Evolutionary conservation across 2,113 vertebrate genomes (phyloP), one percentile per base, ranked within the genome.

Genomic region (Etia nguti): DNA sequence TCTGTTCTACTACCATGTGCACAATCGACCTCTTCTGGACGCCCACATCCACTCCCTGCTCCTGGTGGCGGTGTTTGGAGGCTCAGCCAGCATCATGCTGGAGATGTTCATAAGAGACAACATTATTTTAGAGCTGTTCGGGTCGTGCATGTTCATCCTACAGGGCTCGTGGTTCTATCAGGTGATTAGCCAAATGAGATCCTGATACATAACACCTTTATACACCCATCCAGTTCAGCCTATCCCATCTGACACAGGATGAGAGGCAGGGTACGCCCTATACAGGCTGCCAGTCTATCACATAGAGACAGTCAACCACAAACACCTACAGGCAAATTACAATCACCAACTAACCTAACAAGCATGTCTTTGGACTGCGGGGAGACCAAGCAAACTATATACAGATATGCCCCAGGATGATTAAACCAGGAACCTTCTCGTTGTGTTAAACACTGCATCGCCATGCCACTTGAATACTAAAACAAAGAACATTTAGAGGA

Each of bases 131-230:
- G 97, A 98, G 88, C 93, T 99, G 26, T 94, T 99, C 46, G 89
- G 97, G n/a, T 93, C 96, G 1, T 95, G 94, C 16, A 13, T 98
- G n/a, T 80, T 97, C 87, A 95, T 99, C n/a, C 88, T 98, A n/a
- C 98, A 99, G 89, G 99, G 98, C 15, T 96, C 97, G 0, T 99
- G 99, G 99, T 98, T 99, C 95, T 99, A 97, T 96, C 98, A 99
- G 98, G 99, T 99, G 83, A 89, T 57, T 4, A 22, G n/a, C 22
- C 29, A 62, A 52, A 68, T 4, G 5, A 54, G 57, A 38, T 24
- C 41, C 56, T 13, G 18, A 52, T 31, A 4, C 70, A 77, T 10
- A 77, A 77, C 43, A 77, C 43, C 10, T 18, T 4, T 10, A 29
- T 29, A 10, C 43, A 50, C 18, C 16, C 26, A 1, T 77, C 26